Base-by-base conservation (phyloP, 2,113 vertebrate genomes). In the Aspidoscelis tigris region DNA sequence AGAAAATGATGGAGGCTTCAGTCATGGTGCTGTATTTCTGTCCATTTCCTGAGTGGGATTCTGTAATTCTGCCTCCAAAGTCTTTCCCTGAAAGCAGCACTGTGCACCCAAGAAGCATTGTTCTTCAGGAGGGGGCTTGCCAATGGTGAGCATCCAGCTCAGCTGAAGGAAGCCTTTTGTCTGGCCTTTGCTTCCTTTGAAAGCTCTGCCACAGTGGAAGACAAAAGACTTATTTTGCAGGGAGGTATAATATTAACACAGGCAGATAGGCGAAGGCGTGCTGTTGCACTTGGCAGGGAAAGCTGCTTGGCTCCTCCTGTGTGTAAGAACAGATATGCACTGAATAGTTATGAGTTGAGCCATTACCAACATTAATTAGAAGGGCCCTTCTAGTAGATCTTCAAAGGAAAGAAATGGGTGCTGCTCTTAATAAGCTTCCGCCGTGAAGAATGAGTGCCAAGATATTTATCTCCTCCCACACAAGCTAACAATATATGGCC, bases 281-380 rank as follows among this genome's bases (percentile, higher is more conserved):
- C 24, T 58, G 20, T 73, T 44, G 71, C 82, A 66, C 21, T 81
- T 61, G 22, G 69, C 82, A 68, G 11, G 33, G 16, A 58, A 64
- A 5, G 9, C 9, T 39, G 24, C 2, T 18, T 18, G n/a, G 4
- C 58, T 64, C 61, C n/a, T 16, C 44, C 33, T 76, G 75, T 33
- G 4, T 64, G 64, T 18, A 55, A 21, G 43, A 55, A 26, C 43
- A 41, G 33, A 18, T 18, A 72, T 47, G 39, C 11, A 33, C 18
- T 66, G 70, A 79, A 80, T 85, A 85, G 50, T 79, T 39, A 74
- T 79, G 76, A 80, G 73, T 43, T 69, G 64, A 83, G 50, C 33
- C 69, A 58, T 58, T 73, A 11, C 20, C 58, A 65, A 39, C 58
- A 53, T 72, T 80, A 79, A 80, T 85, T 50, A 65, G 77, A 43